Conservation (phyloP, 2,888 invertebrate species). For the Troides oblongomaculatus region DNA sequence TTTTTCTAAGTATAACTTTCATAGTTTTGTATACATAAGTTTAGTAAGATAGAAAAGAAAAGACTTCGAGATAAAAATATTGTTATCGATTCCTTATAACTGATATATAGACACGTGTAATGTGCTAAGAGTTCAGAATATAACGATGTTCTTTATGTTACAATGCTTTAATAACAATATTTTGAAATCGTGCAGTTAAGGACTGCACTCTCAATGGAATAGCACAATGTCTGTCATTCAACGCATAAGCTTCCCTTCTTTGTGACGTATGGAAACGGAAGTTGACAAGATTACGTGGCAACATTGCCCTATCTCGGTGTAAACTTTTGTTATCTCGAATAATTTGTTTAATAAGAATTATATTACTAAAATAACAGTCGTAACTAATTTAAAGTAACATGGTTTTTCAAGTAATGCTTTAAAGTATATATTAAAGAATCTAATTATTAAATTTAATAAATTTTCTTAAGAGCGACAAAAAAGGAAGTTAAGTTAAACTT, state of each 20-base stretch:
- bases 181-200: slow-evolving; percentile 57
- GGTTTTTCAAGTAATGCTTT: no score
- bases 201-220: slow-evolving; percentile 47
- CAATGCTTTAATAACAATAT: slow-evolving; percentile 58
- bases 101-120: background rate
- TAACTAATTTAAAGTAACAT: background rate
- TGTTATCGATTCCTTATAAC: background rate
- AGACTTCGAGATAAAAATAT: background rate
- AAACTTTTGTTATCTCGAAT: slow-evolving; percentile 40
- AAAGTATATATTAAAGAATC: no score
- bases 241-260: slow-evolving; percentile 36
- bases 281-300: slow-evolving; percentile 38
- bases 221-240: slow-evolving; percentile 42
- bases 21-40: background rate
- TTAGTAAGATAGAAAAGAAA: background rate
- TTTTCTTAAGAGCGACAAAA: no score
- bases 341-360: slow-evolving; percentile 35
- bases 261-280: slow-evolving; percentile 38
- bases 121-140: slow-evolving; percentile 28
- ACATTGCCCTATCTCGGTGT: slow-evolving; percentile 39
- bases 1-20: background rate
- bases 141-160: slow-evolving; percentile 40
- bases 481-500: no score
- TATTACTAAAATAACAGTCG: background rate
- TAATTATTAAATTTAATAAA: no score